Percentiles rank a stretch among this genome's conserved stretches.
Conservation (phyloP, 2,113 vertebrate genomes). For the Lepus timidus region DNA sequence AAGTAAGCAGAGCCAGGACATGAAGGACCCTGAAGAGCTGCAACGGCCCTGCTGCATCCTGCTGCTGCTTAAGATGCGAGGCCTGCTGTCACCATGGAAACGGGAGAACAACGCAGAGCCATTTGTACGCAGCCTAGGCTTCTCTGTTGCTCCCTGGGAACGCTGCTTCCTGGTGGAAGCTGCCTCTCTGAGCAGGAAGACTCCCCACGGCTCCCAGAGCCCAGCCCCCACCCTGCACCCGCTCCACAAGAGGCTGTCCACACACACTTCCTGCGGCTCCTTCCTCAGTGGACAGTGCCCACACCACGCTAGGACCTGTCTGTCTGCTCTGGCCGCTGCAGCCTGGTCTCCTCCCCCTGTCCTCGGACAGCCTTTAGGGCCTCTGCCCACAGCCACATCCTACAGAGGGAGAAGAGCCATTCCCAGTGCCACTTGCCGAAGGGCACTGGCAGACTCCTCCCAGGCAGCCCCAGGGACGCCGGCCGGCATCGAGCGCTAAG, state of each 20-base stretch:
- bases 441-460: not conserved
- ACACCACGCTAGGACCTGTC: not conserved
- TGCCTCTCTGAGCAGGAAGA: not conserved
- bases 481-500: not conserved
- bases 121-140: constrained; percentile 62
- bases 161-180: not conserved
- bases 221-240: not conserved
- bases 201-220: not conserved
- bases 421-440: no score
- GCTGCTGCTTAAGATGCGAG: constrained; percentile 59
- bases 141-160: constrained; percentile 43
- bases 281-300: not conserved
- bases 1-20: not conserved
- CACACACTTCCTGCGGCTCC: not conserved
- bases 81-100: constrained; percentile 60
- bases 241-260: fast-evolving
- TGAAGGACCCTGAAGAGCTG: constrained; percentile 13
- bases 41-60: constrained; percentile 25
- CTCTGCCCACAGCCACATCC: no score
- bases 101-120: constrained; percentile 49
- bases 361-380: not conserved
- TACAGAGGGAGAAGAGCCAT: fast-evolving
- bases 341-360: not conserved
- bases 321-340: not conserved
- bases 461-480: not conserved